Base-by-base conservation (phyloP, 2,888 invertebrate species). In the Cheilosia pagana region DNA sequence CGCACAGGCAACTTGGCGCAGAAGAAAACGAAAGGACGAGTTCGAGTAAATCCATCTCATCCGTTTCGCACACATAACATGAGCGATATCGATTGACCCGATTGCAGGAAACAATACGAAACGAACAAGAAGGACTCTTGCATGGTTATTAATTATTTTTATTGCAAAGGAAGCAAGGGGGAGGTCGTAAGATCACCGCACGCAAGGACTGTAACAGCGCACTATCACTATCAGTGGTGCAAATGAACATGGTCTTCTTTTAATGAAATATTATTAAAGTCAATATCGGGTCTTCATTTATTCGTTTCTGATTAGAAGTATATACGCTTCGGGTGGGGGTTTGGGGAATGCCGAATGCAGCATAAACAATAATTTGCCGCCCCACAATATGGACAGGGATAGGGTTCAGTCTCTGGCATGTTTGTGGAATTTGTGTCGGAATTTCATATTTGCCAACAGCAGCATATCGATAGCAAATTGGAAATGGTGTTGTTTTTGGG, bases 121-220 rank as follows among this genome's bases (percentile, higher is more conserved):
- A 63, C 52, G 63, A 59, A 67, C 21, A 59, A 57, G 55, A 39
- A 70, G 50, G 53, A 52, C 62, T 74, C 8, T 79, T 74, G 74
- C 79, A 79, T 79, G 83, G 83, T 79, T 83, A 83, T 83, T 83
- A 83, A 83, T 83, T 83, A 79, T 75, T 83, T 79, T 74, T 83
- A 83, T 83, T 83, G 83, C 83, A 79, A 79, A 63, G 45, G 68
- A 19, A 4, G 48, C 43, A 31, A 31, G 23, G 43, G 28, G 52
- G 50, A 53, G 68, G 45, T 50, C 68, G 43, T 72, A 62, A 71
- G 77, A 68, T 72, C 78, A 78, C 28, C 45, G 43, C 39, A 48
- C 52, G 60, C 50, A 52, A 23, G 39, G 14, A 55, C 2, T 19
- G 23, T n/a, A 31, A 31, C 67, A 78, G 65, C 43, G 65, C 43